phyloP scores from a whole-genome alignment of 2,888 invertebrate genomes.

The Hoplodrina ambigua region DNA sequence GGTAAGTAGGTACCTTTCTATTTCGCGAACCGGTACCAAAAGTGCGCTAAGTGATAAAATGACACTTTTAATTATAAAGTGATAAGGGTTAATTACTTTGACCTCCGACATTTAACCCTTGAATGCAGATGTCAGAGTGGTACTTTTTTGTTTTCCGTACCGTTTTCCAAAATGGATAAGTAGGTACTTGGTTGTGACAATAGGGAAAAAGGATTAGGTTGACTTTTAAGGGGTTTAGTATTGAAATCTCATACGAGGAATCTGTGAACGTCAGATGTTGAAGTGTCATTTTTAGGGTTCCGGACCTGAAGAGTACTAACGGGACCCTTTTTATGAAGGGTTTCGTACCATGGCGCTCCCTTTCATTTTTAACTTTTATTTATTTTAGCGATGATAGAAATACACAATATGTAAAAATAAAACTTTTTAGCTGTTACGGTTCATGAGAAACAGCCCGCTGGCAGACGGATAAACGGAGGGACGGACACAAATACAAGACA shows the following conservation, averaged over 20 bases:
- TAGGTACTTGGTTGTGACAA: slow-evolving; percentile 14
- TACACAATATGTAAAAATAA: too few species aligned
- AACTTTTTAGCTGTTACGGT: too few species aligned
- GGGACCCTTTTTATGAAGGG: too few species aligned
- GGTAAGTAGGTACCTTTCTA: slow-evolving; percentile 21
- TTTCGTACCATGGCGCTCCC: too few species aligned
- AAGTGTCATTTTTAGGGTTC: neutral
- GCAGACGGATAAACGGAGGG: too few species aligned
- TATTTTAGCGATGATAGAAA: too few species aligned
- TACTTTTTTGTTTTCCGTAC: slow-evolving; percentile 32
- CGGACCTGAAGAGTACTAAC: too few species aligned
- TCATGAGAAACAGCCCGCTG: too few species aligned
- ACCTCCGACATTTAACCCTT: slow-evolving; percentile 37
- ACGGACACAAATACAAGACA: too few species aligned
- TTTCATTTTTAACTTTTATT: too few species aligned
- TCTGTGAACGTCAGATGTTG: neutral
- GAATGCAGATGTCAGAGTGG: slow-evolving; percentile 22
- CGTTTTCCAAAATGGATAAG: slow-evolving; percentile 28
- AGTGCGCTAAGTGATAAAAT: slow-evolving; percentile 53
- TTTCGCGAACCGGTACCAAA: slow-evolving; percentile 24
- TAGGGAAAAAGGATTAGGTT: neutral
- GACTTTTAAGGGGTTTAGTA: neutral
- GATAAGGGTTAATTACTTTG: slow-evolving; percentile 60
- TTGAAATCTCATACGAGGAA: neutral
- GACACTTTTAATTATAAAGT: slow-evolving; percentile 60